phyloP scores from a whole-genome alignment of 2,888 invertebrate genomes.

The Octonoba sinensis region DNA sequence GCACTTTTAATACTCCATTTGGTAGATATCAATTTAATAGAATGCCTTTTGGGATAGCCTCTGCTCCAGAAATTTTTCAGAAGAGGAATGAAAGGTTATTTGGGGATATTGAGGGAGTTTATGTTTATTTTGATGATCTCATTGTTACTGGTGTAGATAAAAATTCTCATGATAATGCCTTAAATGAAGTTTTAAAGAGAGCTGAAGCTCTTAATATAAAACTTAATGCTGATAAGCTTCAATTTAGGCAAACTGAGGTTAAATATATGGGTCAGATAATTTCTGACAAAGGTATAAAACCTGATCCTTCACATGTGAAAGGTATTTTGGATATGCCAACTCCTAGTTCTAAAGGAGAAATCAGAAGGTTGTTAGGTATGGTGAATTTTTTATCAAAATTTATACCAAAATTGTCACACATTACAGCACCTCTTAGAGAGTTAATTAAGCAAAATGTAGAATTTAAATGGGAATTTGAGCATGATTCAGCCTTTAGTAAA shows the following conservation, averaged over 20 bases:
- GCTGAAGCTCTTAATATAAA: background rate
- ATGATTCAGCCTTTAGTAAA: background rate
- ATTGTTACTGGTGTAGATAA: background rate
- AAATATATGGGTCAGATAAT: constrained; percentile 9
- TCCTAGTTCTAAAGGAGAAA: background rate
- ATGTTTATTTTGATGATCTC: constrained; percentile 27
- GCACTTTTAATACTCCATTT: constrained; percentile 41
- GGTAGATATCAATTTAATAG: constrained; percentile 28
- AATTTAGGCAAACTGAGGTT: background rate
- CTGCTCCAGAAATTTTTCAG: constrained; percentile 23
- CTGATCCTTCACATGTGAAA: background rate
- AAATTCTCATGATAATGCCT: background rate
- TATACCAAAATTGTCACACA: background rate
- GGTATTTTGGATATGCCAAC: constrained; percentile 15
- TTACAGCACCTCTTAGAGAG: constrained; percentile 1
- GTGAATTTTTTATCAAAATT: constrained; percentile 21
- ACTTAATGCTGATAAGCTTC: constrained; percentile 20
- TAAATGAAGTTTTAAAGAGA: constrained; percentile 7
- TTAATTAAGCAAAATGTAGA: constrained; percentile 9
- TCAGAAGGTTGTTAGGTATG: constrained; percentile 22
- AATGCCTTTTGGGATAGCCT: constrained; percentile 33
- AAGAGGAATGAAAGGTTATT: constrained; percentile 23
- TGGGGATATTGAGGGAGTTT: constrained; percentile 15
- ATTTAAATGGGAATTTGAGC: constrained; percentile 4
- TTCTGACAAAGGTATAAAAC: constrained; percentile 1